Base-by-base conservation (phyloP, 2,888 invertebrate species). In the Dromius quadrimaculatus region DNA sequence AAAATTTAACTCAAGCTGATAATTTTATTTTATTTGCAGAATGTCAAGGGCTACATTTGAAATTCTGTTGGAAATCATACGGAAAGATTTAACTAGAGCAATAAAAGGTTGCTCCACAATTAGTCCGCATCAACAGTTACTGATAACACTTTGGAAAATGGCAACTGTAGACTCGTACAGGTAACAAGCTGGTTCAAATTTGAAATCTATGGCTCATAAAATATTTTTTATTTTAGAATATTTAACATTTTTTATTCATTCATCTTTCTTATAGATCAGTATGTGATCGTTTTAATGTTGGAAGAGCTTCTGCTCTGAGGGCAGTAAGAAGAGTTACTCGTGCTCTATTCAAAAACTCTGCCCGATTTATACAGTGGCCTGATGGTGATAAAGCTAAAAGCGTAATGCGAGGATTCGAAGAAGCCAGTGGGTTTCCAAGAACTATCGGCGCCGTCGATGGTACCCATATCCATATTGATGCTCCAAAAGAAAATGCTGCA, bases 321-420 rank as follows among this genome's bases (percentile, higher is more conserved):
- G 61, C 71, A 41, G 73, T 74, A 19, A 47, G 72, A 11, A 68
- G 72, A 72, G 73, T 75, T 2, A 34, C 61, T 19, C 34, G 57
- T 50, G 70, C 73, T 45, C 20, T 74, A 13, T 72, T 70, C 69
- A 59, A 63, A 50, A 13, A 15, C 34, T 65, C 72, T 11, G 47
- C 72, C 28, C 36, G n/a, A 41, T 73, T 73, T 38, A 75, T 76
- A n/a, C 54, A 72, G 41, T 76, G 75, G 75, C 75, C 76, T 45
- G 71, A 15, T 43, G 71, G 69, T 15, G 66, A 72, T 19, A 2
- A 45, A 15, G 73, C 70, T 36, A 15, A 22, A 15, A 36, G 15
- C 22, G 43, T 68, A 1, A 68, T 47, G 66, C 38, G 32, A 15
- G 69, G 61, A 34, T 73, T 73, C 63, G 68, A 72, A 64, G 34